phyloP scores from a whole-genome alignment of 2,797 vertebrate species.

The Apogon hyalosoma region DNA sequence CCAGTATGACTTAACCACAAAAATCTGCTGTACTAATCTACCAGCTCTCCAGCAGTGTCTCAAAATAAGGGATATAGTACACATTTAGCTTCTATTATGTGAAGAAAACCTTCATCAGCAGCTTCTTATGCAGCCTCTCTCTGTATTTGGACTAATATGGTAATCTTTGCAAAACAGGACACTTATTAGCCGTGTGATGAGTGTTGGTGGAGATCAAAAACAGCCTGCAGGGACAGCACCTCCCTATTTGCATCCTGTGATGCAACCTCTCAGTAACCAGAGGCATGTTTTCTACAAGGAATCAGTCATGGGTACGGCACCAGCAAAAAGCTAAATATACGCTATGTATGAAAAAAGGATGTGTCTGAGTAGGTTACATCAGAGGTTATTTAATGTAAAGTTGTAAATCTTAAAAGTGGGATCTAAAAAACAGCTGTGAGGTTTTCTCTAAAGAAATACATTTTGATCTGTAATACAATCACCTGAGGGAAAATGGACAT shows the following conservation, averaged over 20 bases:
- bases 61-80: neutral
- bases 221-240: constrained; percentile 31
- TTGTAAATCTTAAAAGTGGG: neutral
- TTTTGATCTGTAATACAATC: neutral
- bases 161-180: constrained; percentile 28
- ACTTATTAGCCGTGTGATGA: constrained; percentile 36
- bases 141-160: constrained; percentile 1
- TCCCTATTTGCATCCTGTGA: constrained; percentile 51
- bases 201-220: constrained; percentile 31
- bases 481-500: neutral
- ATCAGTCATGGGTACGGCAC: constrained; percentile 14
- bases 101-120: neutral
- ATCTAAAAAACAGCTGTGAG: neutral
- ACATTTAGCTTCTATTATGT: neutral
- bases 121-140: neutral
- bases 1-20: neutral
- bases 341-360: neutral
- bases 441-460: neutral
- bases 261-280: constrained; percentile 55
- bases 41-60: neutral
- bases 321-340: neutral
- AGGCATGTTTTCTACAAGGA: constrained; percentile 32
- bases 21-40: neutral
- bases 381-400: neutral
- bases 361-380: neutral